Evolutionary conservation across 1,140 invertebrate genomes (phyloP).

Genomic region (Eufriesea mexicana): DNA sequence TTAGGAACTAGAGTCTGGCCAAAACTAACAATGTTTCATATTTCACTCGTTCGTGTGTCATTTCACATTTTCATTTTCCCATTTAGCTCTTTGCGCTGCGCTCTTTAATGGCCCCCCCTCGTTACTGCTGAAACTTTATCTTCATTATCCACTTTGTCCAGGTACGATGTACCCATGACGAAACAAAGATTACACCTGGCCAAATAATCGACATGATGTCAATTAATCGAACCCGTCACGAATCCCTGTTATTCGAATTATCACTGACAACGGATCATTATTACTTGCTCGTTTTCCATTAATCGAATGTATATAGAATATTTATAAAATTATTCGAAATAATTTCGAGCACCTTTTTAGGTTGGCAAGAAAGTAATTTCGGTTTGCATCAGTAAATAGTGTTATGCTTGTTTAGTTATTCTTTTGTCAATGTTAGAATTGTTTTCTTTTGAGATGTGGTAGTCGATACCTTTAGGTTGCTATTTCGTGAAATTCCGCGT

Average conservation of each 20-base stretch:
- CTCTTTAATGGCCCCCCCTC: neutral
- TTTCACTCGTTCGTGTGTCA: constrained; percentile 14
- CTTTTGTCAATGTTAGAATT: too few species aligned
- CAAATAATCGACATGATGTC: neutral
- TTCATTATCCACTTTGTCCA: constrained; percentile 24
- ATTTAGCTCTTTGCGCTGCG: neutral
- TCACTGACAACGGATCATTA: neutral
- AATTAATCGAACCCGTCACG: neutral
- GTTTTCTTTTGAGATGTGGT: too few species aligned
- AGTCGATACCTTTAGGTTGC: too few species aligned
- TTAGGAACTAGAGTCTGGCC: neutral
- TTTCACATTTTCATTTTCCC: constrained; percentile 15
- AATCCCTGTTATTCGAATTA: neutral
- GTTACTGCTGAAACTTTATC: constrained; percentile 34
- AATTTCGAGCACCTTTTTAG: too few species aligned
- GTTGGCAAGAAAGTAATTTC: too few species aligned
- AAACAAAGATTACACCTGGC: neutral
- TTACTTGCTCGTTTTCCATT: too few species aligned
- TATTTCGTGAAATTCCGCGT: too few species aligned
- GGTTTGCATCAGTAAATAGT: too few species aligned
- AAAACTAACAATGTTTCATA: constrained; percentile 8
- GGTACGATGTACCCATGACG: neutral
- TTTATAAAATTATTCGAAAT: too few species aligned
- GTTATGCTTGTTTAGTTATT: too few species aligned
- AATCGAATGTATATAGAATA: too few species aligned